phyloP scores from a whole-genome alignment of 2,888 invertebrate genomes.

The Lumbricus terrestris region DNA sequence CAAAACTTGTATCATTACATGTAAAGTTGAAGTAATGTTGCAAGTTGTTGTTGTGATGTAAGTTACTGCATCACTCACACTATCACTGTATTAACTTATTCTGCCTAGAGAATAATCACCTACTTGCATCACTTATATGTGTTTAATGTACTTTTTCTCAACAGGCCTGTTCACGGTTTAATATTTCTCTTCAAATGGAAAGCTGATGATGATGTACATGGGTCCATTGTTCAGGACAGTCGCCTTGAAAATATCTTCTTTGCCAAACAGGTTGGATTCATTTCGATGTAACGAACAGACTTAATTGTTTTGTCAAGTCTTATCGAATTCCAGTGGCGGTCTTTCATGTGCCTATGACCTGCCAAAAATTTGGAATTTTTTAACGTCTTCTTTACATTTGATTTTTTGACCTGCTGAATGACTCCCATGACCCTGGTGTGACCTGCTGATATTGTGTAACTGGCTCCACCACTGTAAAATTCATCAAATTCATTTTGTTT shows the following conservation, averaged over 20 bases:
- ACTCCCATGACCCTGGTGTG: too few relatives aligned
- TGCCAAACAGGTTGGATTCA: slow-evolving; percentile 79
- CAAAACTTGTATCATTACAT: neutral
- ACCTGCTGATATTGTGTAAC: too few relatives aligned
- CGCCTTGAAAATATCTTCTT: slow-evolving; percentile 90
- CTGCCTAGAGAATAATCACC: too few relatives aligned
- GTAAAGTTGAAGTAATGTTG: neutral
- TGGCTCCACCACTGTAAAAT: too few relatives aligned
- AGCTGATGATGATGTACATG: slow-evolving; percentile 54
- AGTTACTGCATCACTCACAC: neutral
- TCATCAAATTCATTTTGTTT: too few relatives aligned
- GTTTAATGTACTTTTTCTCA: slow-evolving; percentile 25
- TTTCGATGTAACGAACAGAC: neutral
- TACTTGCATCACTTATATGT: neutral
- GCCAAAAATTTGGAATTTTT: too few relatives aligned
- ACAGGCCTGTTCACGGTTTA: slow-evolving; percentile 92
- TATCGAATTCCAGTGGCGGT: too few relatives aligned
- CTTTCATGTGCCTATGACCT: too few relatives aligned
- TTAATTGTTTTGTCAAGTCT: neutral
- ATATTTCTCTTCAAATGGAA: slow-evolving; percentile 81
- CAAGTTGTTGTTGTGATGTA: neutral
- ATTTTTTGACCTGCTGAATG: too few relatives aligned
- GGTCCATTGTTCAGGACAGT: slow-evolving; percentile 70
- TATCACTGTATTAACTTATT: neutral
- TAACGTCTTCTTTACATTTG: too few relatives aligned